Evolutionary conservation across 53 echinoderm and acorn worm genomes (phyloP).

Genomic region (Crossaster papposus): DNA sequence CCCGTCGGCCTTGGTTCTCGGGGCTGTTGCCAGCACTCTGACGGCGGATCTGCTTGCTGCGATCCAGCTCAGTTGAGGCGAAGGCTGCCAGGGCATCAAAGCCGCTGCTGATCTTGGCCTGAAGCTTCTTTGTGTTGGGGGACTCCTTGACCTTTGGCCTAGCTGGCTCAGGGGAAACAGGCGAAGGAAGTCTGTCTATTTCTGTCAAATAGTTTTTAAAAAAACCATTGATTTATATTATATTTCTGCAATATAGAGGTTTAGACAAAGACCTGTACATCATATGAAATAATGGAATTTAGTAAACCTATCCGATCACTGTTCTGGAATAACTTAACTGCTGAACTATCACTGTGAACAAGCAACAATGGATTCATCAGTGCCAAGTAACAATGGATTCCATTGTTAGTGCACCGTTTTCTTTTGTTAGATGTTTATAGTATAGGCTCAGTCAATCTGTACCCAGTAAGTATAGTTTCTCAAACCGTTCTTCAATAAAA

Average conservation of each 20-base stretch:
- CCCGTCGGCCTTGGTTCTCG: slow-evolving; percentile 53
- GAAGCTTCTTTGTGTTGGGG: slow-evolving; percentile 92
- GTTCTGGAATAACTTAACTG: no score
- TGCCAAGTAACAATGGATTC: no score
- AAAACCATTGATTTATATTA: background rate
- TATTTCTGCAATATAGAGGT: background rate
- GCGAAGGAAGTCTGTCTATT: slow-evolving; percentile 43
- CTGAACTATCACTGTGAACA: no score
- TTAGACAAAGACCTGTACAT: background rate
- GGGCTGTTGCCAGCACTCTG: slow-evolving; percentile 84
- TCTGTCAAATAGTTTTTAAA: background rate
- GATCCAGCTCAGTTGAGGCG: slow-evolving; percentile 86
- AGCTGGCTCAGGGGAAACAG: slow-evolving; percentile 35
- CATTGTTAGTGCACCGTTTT: no score
- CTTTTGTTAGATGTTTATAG: no score
- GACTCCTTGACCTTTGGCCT: slow-evolving; percentile 76
- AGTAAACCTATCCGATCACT: background rate
- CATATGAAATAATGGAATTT: background rate
- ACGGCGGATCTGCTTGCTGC: slow-evolving; percentile 80
- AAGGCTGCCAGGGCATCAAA: slow-evolving; percentile 96
- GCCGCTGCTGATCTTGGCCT: slow-evolving; percentile 95
- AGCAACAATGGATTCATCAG: no score
- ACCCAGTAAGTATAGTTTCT: no score
- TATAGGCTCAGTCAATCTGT: no score
- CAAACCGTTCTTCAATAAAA: no score